phyloP scores from a whole-genome alignment of 1,140 invertebrate species.

The Pseudomyrmex sp. region DNA sequence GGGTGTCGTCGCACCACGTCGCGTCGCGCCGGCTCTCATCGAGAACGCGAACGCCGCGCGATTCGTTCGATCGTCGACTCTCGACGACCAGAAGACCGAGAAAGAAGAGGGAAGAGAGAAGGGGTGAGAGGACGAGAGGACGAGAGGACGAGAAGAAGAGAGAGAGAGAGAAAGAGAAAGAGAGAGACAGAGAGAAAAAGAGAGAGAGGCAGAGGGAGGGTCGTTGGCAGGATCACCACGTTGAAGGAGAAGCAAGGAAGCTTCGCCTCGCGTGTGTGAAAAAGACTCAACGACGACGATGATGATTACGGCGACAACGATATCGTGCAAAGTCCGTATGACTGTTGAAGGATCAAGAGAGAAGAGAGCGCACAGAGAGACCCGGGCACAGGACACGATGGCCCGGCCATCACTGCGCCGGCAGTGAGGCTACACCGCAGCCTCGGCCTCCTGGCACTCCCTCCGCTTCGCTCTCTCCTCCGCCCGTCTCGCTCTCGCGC shows the following conservation, averaged over 20 bases:
- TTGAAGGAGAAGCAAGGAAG: too few species aligned
- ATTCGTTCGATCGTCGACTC: conserved; percentile 40
- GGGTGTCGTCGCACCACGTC: conserved; percentile 47
- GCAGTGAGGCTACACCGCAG: conserved; percentile 85
- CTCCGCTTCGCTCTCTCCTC: conserved; percentile 62
- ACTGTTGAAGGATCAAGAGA: conserved; percentile 66
- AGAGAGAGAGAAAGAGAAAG: background rate
- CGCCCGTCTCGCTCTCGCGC: conserved; percentile 31
- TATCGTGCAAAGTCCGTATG: conserved; percentile 57
- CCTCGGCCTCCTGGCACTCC: conserved; percentile 83
- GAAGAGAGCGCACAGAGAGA: conserved; percentile 63
- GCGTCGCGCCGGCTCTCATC: conserved; percentile 55
- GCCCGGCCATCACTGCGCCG: conserved; percentile 85
- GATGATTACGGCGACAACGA: conserved; percentile 12
- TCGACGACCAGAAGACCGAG: conserved; percentile 20
- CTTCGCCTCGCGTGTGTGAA: too few species aligned
- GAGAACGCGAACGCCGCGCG: conserved; percentile 36
- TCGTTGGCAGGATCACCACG: conserved; percentile 1
- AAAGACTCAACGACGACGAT: background rate
- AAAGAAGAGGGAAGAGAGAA: conserved; percentile 13
- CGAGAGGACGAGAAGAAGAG: background rate
- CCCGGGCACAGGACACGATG: conserved; percentile 82
- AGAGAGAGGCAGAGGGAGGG: too few species aligned
- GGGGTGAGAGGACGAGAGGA: background rate
- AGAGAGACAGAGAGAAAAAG: too few species aligned